Conservation (phyloP, 2,113 vertebrate genomes). For the Cyanoramphus novaezelandiae region DNA sequence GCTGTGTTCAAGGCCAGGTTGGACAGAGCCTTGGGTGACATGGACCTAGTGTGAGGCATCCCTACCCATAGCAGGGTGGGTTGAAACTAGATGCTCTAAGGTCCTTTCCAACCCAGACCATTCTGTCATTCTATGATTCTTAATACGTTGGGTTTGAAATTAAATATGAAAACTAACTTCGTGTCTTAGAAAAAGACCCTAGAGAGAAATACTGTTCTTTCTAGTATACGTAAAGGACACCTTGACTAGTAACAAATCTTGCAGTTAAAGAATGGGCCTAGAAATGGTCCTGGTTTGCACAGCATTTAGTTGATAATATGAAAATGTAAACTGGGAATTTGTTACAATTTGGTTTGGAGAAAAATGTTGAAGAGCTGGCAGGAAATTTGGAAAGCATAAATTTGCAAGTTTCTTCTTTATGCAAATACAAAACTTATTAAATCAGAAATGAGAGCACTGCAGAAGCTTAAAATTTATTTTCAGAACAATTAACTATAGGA, state of each 20-base stretch:
- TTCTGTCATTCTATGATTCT: background rate
- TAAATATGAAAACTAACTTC: background rate
- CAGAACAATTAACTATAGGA: background rate
- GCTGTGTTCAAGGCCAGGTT: background rate
- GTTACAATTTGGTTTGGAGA: background rate
- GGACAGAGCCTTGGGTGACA: background rate
- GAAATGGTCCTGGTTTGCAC: background rate
- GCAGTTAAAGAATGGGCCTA: background rate
- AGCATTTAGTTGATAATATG: background rate
- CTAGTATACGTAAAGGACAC: background rate
- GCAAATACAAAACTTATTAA: constrained; percentile 19
- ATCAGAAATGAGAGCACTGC: background rate
- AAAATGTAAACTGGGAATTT: background rate
- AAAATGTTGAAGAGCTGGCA: background rate
- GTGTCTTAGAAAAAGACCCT: background rate
- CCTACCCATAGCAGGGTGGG: background rate
- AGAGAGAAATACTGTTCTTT: background rate
- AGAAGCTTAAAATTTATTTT: background rate
- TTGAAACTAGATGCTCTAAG: background rate
- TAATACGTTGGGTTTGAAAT: background rate
- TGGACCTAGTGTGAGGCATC: background rate
- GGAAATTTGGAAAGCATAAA: background rate
- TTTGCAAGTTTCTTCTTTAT: constrained; percentile 15
- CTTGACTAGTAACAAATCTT: background rate
- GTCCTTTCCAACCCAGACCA: background rate